Conservation (phyloP, 2,797 vertebrate genomes). For the Calcarius lapponicus region DNA sequence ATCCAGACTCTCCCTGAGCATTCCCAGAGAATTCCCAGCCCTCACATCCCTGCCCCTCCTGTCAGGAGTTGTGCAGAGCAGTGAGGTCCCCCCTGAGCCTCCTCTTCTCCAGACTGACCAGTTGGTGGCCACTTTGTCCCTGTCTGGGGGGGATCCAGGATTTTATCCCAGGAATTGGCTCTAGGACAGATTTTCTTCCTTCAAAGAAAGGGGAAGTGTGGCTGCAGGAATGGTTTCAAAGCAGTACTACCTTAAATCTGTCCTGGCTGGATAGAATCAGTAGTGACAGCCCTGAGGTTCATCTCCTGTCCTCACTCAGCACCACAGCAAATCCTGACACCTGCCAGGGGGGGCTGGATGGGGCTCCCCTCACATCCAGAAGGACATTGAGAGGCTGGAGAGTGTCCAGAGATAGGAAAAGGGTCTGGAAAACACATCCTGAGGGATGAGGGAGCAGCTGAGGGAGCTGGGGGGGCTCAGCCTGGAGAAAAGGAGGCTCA, state of each 20-base stretch:
- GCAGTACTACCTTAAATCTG: neutral
- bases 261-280: neutral
- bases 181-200: neutral
- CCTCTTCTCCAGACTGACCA: neutral
- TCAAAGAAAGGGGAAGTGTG: neutral
- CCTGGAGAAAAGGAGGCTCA: neutral
- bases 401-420: neutral
- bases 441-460: neutral
- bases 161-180: neutral
- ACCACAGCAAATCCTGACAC: neutral
- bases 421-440: neutral
- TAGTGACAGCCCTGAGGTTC: neutral
- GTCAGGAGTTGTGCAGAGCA: neutral
- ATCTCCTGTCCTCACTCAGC: neutral
- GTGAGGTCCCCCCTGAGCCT: neutral
- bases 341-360: neutral
- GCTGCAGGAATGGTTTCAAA: neutral
- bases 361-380: neutral
- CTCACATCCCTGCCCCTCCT: neutral
- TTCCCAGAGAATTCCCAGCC: neutral
- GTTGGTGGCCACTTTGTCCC: neutral
- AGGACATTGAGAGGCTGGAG: neutral
- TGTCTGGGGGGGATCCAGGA: neutral
- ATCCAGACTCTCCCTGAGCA: too few relatives aligned
- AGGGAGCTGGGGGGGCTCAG: neutral